Evolutionary conservation across 2,888 invertebrate species (phyloP).

Genomic region (Conistra vaccinii): DNA sequence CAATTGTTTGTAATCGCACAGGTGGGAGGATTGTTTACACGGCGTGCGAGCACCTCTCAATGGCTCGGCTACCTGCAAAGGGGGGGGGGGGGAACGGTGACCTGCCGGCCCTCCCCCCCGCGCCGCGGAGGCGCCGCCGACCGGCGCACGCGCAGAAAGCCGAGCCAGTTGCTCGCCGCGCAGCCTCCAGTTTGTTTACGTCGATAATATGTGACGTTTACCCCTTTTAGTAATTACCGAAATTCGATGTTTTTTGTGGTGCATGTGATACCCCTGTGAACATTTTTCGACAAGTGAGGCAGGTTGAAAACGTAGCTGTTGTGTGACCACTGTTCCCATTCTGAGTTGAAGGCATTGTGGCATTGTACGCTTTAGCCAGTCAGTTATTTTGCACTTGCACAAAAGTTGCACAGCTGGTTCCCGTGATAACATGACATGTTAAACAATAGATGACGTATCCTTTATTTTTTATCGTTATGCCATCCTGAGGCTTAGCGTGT

Average conservation of each 20-base stretch:
- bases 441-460: slow-evolving; percentile 65
- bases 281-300: slow-evolving; percentile 48
- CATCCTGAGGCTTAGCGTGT: slow-evolving; percentile 23
- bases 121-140: slow-evolving; percentile 64
- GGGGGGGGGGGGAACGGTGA: slow-evolving; percentile 78
- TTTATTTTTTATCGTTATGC: slow-evolving; percentile 48
- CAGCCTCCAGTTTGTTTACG: slow-evolving; percentile 90
- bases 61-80: slow-evolving; percentile 77
- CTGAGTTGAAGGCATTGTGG: slow-evolving; percentile 73
- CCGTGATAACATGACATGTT: slow-evolving; percentile 64
- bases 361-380: slow-evolving; percentile 72
- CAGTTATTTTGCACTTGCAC: slow-evolving; percentile 78
- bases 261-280: slow-evolving; percentile 70
- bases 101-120: slow-evolving; percentile 75
- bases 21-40: slow-evolving; percentile 85
- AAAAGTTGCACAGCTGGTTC: slow-evolving; percentile 80
- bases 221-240: slow-evolving; percentile 46
- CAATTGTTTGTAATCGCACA: slow-evolving; percentile 74
- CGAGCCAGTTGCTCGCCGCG: slow-evolving; percentile 88
- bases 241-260: slow-evolving; percentile 50
- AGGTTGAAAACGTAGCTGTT: slow-evolving; percentile 58
- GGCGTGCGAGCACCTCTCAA: slow-evolving; percentile 78
- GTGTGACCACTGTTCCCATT: slow-evolving; percentile 66
- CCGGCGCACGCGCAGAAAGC: slow-evolving; percentile 87
- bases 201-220: slow-evolving; percentile 73